Evolutionary conservation across 2,888 invertebrate species (phyloP).

Genomic region (Tuberolachnus salignus): DNA sequence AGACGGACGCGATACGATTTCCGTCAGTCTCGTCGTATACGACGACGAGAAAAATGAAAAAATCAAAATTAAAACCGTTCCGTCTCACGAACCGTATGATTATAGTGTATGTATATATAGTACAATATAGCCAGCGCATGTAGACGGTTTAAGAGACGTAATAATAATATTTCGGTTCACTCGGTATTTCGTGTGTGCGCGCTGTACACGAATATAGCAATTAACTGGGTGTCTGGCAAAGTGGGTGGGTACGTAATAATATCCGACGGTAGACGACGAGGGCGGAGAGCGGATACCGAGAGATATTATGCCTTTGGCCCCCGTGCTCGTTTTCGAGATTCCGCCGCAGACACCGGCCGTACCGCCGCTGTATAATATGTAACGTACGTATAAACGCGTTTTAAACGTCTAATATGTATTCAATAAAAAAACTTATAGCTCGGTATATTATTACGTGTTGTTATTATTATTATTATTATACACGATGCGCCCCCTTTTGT

Average conservation of each 20-base stretch:
- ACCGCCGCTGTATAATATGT: too few species aligned
- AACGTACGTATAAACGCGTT: too few species aligned
- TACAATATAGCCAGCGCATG: background rate
- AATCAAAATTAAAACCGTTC: slow-evolving; percentile 16
- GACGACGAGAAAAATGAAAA: background rate
- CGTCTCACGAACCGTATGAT: slow-evolving; percentile 40
- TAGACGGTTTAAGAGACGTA: background rate
- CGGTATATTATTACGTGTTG: background rate
- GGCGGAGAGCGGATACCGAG: background rate
- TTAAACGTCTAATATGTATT: slow-evolving; percentile 51
- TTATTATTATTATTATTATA: too few species aligned
- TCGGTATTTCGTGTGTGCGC: background rate
- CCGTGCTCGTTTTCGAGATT: slow-evolving; percentile 24
- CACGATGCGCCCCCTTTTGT: background rate
- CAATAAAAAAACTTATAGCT: slow-evolving; percentile 41
- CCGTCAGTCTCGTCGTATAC: too few species aligned
- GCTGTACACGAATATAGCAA: slow-evolving; percentile 47
- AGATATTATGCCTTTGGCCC: slow-evolving; percentile 49
- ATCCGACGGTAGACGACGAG: background rate
- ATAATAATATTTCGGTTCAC: slow-evolving; percentile 5
- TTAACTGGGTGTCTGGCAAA: slow-evolving; percentile 56
- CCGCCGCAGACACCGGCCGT: slow-evolving; percentile 10
- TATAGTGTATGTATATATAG: slow-evolving; percentile 1
- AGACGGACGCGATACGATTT: too few species aligned
- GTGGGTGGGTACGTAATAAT: slow-evolving; percentile 38